phyloP scores from a whole-genome alignment of 2,797 vertebrate genomes.

The Gymnopithys bicolor region DNA sequence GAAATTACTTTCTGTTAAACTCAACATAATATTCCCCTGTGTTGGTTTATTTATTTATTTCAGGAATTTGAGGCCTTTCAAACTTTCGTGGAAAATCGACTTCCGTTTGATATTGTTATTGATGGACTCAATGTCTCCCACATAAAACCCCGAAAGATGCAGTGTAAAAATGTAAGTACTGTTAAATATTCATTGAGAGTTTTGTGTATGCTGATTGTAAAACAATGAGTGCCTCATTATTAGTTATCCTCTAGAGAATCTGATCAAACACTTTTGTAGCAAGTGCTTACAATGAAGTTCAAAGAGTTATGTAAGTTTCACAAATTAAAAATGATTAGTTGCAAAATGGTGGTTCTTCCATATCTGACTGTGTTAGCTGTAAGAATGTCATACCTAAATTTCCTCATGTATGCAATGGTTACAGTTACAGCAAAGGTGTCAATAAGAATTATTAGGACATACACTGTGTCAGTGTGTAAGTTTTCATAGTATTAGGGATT shows the following conservation, averaged over 20 bases:
- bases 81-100: constrained; percentile 82
- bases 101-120: constrained; percentile 90
- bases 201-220: constrained; percentile 11
- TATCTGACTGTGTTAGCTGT: not conserved
- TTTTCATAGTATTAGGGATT: not conserved
- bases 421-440: not conserved
- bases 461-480: not conserved
- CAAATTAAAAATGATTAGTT: not conserved
- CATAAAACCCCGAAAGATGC: constrained; percentile 59
- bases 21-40: not conserved
- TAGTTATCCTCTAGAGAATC: constrained; percentile 20
- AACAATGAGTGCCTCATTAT: constrained; percentile 6
- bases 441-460: not conserved
- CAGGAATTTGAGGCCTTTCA: constrained; percentile 87
- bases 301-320: not conserved
- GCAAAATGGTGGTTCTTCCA: not conserved
- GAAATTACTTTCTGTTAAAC: constrained; percentile 8
- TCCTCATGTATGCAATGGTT: not conserved
- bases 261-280: not conserved
- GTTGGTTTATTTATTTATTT: constrained; percentile 12
- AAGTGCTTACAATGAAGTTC: not conserved
- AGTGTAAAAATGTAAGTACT: constrained; percentile 86
- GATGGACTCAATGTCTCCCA: constrained; percentile 94
- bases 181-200: constrained; percentile 46
- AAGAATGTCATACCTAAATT: not conserved